A percentile compares a stretch with the other conserved stretches of the same genome.
phyloP scores from a whole-genome alignment of 2,888 invertebrate species.

The Melinopterus prodromus region DNA sequence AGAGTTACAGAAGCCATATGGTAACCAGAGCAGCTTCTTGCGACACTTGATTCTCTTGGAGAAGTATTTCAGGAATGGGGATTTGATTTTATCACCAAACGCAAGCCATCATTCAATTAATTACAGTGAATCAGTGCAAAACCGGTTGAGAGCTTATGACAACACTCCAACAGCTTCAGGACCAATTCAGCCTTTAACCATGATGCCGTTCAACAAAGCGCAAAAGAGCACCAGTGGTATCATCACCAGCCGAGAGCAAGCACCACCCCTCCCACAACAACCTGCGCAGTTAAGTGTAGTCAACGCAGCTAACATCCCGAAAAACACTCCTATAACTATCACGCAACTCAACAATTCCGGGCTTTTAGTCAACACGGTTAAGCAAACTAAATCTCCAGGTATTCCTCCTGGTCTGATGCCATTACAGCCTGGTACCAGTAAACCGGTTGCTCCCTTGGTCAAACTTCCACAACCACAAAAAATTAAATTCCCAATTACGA shows the following conservation, averaged over 20 bases:
- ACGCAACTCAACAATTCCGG: slow-evolving; percentile 45
- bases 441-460: slow-evolving; percentile 50
- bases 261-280: slow-evolving; percentile 27
- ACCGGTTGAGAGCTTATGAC: slow-evolving; percentile 79
- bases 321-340: slow-evolving; percentile 56
- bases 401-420: slow-evolving; percentile 57
- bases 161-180: slow-evolving; percentile 61
- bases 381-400: slow-evolving; percentile 41
- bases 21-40: slow-evolving; percentile 86
- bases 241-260: slow-evolving; percentile 45
- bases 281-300: slow-evolving; percentile 43
- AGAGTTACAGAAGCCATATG: slow-evolving; percentile 85
- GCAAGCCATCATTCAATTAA: slow-evolving; percentile 79
- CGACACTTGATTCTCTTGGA: slow-evolving; percentile 82
- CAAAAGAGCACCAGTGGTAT: slow-evolving; percentile 52
- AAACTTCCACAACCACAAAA: slow-evolving; percentile 57
- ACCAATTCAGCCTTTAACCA: slow-evolving; percentile 53
- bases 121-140: slow-evolving; percentile 83
- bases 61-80: slow-evolving; percentile 83
- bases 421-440: slow-evolving; percentile 53
- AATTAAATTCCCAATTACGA: slow-evolving; percentile 64
- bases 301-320: slow-evolving; percentile 55
- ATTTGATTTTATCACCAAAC: slow-evolving; percentile 75
- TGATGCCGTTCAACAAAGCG: slow-evolving; percentile 54
- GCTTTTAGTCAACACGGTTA: slow-evolving; percentile 30